Evolutionary conservation across 2,797 vertebrate species (phyloP).

Genomic region (Poeciliopsis turneri): DNA sequence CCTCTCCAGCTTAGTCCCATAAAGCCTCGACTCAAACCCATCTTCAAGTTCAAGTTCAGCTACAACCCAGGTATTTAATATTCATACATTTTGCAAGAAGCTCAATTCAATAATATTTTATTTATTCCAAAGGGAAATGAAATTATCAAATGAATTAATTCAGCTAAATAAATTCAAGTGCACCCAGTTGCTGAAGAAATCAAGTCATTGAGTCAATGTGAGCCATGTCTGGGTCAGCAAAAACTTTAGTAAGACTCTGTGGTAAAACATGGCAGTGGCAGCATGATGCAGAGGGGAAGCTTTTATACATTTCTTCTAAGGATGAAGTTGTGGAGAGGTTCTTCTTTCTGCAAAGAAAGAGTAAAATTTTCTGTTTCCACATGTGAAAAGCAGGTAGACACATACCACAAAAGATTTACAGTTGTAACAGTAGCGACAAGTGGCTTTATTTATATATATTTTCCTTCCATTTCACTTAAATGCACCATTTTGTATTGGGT

Average conservation of each 20-base stretch:
- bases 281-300: neutral
- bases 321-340: neutral
- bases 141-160: too few species aligned
- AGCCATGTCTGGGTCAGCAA: neutral
- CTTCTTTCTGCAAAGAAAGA: neutral
- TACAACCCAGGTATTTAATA: constrained; percentile 30
- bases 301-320: neutral
- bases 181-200: neutral
- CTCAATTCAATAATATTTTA: neutral
- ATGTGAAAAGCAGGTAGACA: neutral
- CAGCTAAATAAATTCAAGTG: neutral
- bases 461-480: neutral
- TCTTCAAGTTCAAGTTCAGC: constrained; percentile 5
- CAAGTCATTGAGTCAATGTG: neutral
- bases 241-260: neutral
- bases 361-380: neutral
- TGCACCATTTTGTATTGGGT: neutral
- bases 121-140: neutral
- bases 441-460: neutral
- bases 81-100: neutral
- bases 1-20: constrained; percentile 14
- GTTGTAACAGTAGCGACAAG: neutral
- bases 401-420: neutral
- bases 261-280: neutral
- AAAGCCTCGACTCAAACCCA: constrained; percentile 13